Evolutionary conservation across 2,888 invertebrate species (phyloP).

Genomic region (Scrobipalpa costella): DNA sequence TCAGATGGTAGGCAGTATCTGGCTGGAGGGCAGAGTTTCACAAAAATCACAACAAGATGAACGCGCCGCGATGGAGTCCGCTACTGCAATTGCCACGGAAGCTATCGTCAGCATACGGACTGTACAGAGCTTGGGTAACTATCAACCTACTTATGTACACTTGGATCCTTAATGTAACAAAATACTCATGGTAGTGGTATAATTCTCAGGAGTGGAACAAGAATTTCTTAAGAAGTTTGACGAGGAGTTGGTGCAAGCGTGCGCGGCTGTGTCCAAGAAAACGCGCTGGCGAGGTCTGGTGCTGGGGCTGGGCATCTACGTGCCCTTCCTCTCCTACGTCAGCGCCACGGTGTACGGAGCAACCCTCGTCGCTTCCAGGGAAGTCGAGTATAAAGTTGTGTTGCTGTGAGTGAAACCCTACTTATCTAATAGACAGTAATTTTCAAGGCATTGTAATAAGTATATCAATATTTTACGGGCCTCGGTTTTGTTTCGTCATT

Average conservation of each 20-base stretch:
- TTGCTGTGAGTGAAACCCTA: conserved; percentile 80
- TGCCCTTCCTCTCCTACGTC: conserved; percentile 86
- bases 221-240: conserved; percentile 80
- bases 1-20: conserved; percentile 82
- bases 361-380: conserved; percentile 82
- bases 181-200: background rate
- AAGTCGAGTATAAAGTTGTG: conserved; percentile 83
- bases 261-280: conserved; percentile 77
- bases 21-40: conserved; percentile 82
- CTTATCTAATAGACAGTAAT: too few relatives aligned
- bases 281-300: conserved; percentile 85
- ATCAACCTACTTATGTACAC: background rate
- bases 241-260: conserved; percentile 71
- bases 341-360: conserved; percentile 87
- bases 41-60: conserved; percentile 82
- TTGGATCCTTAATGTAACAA: background rate
- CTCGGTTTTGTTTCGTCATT: too few relatives aligned
- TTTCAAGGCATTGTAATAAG: too few relatives aligned
- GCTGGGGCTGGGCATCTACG: conserved; percentile 85
- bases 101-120: conserved; percentile 85
- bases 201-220: conserved; percentile 71
- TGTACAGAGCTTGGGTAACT: conserved; percentile 82
- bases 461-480: too few relatives aligned
- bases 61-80: conserved; percentile 82
- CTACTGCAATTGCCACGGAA: conserved; percentile 84